Evolutionary conservation across 1,140 invertebrate genomes (phyloP).

Genomic region (Battus philenor): DNA sequence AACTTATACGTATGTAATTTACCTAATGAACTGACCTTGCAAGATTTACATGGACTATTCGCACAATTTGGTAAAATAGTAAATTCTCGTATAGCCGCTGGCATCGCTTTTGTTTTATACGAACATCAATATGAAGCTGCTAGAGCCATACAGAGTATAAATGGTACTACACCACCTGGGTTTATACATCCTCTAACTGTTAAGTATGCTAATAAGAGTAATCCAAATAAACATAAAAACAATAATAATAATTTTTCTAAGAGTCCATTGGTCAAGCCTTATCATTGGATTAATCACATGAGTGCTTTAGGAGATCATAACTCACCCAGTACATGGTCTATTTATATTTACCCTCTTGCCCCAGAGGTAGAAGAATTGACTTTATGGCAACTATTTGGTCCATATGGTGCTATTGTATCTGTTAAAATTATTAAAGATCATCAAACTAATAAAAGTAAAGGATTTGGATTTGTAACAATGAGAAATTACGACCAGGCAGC

Average conservation of each 20-base stretch:
- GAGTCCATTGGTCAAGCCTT: constrained; percentile 60
- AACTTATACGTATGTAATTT: constrained; percentile 76
- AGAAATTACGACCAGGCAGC: constrained; percentile 99
- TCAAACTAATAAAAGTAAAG: constrained; percentile 99
- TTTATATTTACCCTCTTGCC: constrained; percentile 99
- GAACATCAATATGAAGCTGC: constrained; percentile 73
- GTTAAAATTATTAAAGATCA: constrained; percentile 99
- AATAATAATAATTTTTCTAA: constrained; percentile 70
- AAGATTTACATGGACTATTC: constrained; percentile 74
- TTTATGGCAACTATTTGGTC: constrained; percentile 99
- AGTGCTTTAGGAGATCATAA: constrained; percentile 75
- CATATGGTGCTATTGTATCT: constrained; percentile 98
- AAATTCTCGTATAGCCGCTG: constrained; percentile 73
- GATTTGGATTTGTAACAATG: constrained; percentile 99
- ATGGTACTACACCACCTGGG: constrained; percentile 68
- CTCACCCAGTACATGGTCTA: constrained; percentile 91
- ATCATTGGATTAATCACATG: constrained; percentile 75
- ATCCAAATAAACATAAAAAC: constrained; percentile 70
- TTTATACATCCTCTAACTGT: constrained; percentile 74
- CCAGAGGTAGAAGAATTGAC: constrained; percentile 99
- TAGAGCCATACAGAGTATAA: constrained; percentile 69
- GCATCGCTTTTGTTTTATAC: constrained; percentile 74
- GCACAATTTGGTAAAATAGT: constrained; percentile 75
- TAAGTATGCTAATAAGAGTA: constrained; percentile 76
- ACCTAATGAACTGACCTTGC: constrained; percentile 74